These are phyloP conservation scores for Hypomecis atomaria DNA, from an alignment of 2,888 invertebrate genomes.

Conservation along the genomic window DNA sequence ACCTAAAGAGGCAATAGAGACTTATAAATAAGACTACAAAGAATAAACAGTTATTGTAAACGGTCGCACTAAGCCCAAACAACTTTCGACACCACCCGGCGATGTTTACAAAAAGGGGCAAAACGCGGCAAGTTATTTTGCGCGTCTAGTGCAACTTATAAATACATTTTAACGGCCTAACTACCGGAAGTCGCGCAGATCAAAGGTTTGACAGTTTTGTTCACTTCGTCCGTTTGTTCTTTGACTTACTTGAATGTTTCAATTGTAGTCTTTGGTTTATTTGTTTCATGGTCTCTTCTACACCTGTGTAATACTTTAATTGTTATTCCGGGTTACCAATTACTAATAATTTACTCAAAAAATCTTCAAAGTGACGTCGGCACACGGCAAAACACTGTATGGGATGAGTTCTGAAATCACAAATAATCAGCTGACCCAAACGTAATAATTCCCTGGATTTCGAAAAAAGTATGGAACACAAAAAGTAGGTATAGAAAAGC, in stretches of 20 bases:
- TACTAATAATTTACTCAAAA: too few relatives aligned
- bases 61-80: slow-evolving; percentile 25
- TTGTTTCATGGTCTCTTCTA: not conserved
- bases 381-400: too few relatives aligned
- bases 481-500: too few relatives aligned
- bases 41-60: slow-evolving; percentile 6
- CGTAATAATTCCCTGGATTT: too few relatives aligned
- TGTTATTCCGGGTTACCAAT: not conserved
- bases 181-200: slow-evolving; percentile 41
- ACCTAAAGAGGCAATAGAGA: too few relatives aligned
- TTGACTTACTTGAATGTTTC: slow-evolving; percentile 14
- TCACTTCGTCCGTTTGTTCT: slow-evolving; percentile 15
- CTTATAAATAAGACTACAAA: not conserved
- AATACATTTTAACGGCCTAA: slow-evolving; percentile 45
- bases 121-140: slow-evolving; percentile 38
- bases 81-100: slow-evolving; percentile 20
- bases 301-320: not conserved
- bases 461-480: too few relatives aligned
- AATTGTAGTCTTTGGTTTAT: slow-evolving; percentile 10
- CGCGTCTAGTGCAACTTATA: slow-evolving; percentile 39
- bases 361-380: too few relatives aligned
- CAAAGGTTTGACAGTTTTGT: slow-evolving; percentile 40
- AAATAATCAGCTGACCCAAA: too few relatives aligned
- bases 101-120: slow-evolving; percentile 40
- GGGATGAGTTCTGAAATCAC: too few relatives aligned